Evolutionary conservation across 2,888 invertebrate genomes (phyloP).

Genomic region (Zeuzera pyrina): DNA sequence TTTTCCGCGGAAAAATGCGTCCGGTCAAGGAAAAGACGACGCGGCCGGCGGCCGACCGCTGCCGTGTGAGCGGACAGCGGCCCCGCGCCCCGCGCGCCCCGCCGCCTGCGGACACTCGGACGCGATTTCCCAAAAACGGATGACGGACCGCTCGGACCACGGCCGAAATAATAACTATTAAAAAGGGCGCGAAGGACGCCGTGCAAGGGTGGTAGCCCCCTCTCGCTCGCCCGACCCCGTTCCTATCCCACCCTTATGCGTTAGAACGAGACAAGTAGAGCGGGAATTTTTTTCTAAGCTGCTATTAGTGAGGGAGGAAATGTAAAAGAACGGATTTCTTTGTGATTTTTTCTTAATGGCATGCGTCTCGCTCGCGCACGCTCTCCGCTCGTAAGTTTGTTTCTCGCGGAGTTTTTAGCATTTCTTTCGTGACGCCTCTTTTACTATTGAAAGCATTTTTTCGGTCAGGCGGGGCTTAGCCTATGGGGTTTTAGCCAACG

Average conservation of each 20-base stretch:
- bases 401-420: slow-evolving; percentile 44
- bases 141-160: slow-evolving; percentile 57
- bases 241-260: slow-evolving; percentile 48
- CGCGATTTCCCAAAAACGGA: slow-evolving; percentile 33
- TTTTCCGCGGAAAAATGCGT: slow-evolving; percentile 73
- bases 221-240: slow-evolving; percentile 61
- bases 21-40: slow-evolving; percentile 68
- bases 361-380: slow-evolving; percentile 52
- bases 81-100: slow-evolving; percentile 18
- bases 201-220: slow-evolving; percentile 43
- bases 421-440: slow-evolving; percentile 67
- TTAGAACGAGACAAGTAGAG: slow-evolving; percentile 56
- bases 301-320: slow-evolving; percentile 68
- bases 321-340: slow-evolving; percentile 71
- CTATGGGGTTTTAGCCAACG: slow-evolving; percentile 56
- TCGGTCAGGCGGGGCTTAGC: slow-evolving; percentile 62
- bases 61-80: slow-evolving; percentile 26
- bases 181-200: slow-evolving; percentile 59
- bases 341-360: slow-evolving; percentile 65
- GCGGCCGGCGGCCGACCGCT: slow-evolving; percentile 39
- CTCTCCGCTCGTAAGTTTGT: slow-evolving; percentile 26
- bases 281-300: slow-evolving; percentile 67
- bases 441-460: slow-evolving; percentile 55
- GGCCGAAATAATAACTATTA: slow-evolving; percentile 64
- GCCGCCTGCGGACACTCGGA: slow-evolving; percentile 25